Conservation (phyloP, 1,140 invertebrate genomes). For the Drosophila pectinifera region DNA sequence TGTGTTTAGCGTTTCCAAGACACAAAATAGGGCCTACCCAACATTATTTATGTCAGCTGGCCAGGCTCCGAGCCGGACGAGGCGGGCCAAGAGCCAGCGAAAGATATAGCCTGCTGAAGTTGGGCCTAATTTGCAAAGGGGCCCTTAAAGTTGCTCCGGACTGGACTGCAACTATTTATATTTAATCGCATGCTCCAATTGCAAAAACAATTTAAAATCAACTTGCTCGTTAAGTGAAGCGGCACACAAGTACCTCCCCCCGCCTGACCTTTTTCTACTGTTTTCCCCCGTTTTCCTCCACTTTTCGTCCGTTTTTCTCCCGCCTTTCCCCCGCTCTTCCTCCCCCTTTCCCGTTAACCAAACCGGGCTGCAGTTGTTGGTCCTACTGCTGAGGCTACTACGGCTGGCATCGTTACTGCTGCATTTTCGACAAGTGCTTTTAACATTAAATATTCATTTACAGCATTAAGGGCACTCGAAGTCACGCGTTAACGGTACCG, state of each 20-base stretch:
- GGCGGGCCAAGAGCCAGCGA: slow-evolving; percentile 3
- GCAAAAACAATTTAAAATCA: slow-evolving; percentile 84
- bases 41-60: slow-evolving; percentile 53
- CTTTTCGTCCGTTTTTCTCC: slow-evolving; percentile 1
- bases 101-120: slow-evolving; percentile 50
- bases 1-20: slow-evolving; percentile 10
- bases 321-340: neutral
- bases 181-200: slow-evolving; percentile 83
- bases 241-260: slow-evolving; percentile 39
- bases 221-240: slow-evolving; percentile 81
- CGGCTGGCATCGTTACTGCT: slow-evolving; percentile 56
- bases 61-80: neutral
- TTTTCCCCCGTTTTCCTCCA: slow-evolving; percentile 1
- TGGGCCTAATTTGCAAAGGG: slow-evolving; percentile 53
- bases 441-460: slow-evolving; percentile 84
- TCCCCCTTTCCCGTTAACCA: slow-evolving; percentile 32
- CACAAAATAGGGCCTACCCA: slow-evolving; percentile 21
- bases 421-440: slow-evolving; percentile 83
- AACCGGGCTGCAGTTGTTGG: slow-evolving; percentile 53
- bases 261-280: neutral
- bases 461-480: slow-evolving; percentile 83
- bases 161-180: slow-evolving; percentile 76
- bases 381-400: slow-evolving; percentile 43
- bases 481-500: slow-evolving; percentile 79
- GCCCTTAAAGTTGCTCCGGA: slow-evolving; percentile 50